Percentiles rank a stretch among this genome's conserved stretches.
Evolutionary conservation across 1,140 invertebrate genomes (phyloP).

Genomic region (Nephila pilipes): DNA sequence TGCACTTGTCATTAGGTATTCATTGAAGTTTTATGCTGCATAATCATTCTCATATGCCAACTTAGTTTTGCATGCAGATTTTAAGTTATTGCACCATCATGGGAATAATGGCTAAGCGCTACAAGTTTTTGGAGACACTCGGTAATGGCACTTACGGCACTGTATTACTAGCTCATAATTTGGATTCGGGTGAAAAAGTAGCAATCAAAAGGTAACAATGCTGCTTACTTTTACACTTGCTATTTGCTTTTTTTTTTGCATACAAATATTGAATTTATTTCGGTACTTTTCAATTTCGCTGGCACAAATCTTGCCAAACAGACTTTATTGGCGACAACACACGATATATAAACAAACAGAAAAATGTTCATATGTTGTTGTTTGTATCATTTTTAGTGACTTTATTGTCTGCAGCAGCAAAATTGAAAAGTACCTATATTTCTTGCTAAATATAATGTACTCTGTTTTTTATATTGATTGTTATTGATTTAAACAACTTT

Average conservation of each 20-base stretch:
- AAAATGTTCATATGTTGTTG: too few relatives aligned
- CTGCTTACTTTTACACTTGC: constrained; percentile 16
- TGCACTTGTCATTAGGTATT: constrained; percentile 70
- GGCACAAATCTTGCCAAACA: too few relatives aligned
- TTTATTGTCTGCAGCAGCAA: too few relatives aligned
- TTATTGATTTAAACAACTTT: too few relatives aligned
- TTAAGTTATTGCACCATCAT: constrained; percentile 40
- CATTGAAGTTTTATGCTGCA: constrained; percentile 55
- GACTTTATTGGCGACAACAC: too few relatives aligned
- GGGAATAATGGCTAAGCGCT: constrained; percentile 90
- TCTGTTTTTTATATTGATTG: too few relatives aligned
- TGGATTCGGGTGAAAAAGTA: constrained; percentile 99
- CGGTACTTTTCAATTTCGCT: background rate
- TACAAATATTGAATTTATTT: constrained; percentile 13
- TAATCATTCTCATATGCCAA: constrained; percentile 53
- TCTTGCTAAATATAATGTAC: too few relatives aligned
- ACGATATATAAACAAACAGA: too few relatives aligned
- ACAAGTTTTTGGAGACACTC: constrained; percentile 95
- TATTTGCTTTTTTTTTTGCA: background rate
- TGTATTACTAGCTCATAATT: constrained; percentile 96
- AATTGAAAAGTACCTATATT: too few relatives aligned
- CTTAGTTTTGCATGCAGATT: constrained; percentile 49
- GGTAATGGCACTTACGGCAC: constrained; percentile 99
- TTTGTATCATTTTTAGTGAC: too few relatives aligned
- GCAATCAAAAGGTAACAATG: constrained; percentile 94